These are phyloP conservation scores for Carassius carassius DNA, from an alignment of 2,113 vertebrate species.

Conservation along the genomic window DNA sequence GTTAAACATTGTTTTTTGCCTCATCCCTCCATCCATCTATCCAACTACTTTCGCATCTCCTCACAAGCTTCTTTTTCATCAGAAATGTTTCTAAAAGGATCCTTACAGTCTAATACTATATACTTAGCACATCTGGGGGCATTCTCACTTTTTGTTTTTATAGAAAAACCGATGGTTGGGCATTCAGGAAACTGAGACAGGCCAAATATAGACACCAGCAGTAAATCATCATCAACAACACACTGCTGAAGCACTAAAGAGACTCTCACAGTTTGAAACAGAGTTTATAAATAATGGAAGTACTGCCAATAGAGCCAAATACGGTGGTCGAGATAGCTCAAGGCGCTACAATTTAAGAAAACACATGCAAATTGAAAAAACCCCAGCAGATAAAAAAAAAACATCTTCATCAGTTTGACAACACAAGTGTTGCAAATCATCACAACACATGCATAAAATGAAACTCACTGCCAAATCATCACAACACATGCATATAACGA, in stretches of 20 bases:
- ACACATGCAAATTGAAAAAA: too few relatives aligned
- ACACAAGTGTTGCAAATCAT: too few relatives aligned
- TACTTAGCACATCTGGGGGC: neutral
- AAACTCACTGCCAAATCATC: too few relatives aligned
- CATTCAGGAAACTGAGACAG: conserved; percentile 23
- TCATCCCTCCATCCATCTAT: neutral
- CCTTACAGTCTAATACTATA: neutral
- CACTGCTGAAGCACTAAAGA: neutral
- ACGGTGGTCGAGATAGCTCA: too few relatives aligned
- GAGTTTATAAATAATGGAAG: conserved; percentile 19
- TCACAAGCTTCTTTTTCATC: neutral
- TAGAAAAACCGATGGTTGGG: conserved; percentile 32
- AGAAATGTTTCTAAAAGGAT: neutral
- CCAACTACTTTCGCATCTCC: too few relatives aligned
- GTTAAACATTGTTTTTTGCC: too few relatives aligned
- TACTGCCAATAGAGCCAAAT: conserved; percentile 10
- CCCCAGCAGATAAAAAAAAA: too few relatives aligned
- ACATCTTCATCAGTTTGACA: too few relatives aligned
- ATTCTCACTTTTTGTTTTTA: conserved; percentile 12
- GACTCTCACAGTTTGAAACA: conserved; percentile 29
- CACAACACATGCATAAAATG: too few relatives aligned
- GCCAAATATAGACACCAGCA: conserved; percentile 23
- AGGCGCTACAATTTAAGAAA: too few relatives aligned
- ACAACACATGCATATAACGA: too few relatives aligned
- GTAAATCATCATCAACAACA: conserved; percentile 28